Percentiles rank a stretch among this genome's conserved stretches.
These are phyloP conservation scores for Diplodus puntazzo DNA, from an alignment of 2,797 vertebrate species.

Conservation along the genomic window DNA sequence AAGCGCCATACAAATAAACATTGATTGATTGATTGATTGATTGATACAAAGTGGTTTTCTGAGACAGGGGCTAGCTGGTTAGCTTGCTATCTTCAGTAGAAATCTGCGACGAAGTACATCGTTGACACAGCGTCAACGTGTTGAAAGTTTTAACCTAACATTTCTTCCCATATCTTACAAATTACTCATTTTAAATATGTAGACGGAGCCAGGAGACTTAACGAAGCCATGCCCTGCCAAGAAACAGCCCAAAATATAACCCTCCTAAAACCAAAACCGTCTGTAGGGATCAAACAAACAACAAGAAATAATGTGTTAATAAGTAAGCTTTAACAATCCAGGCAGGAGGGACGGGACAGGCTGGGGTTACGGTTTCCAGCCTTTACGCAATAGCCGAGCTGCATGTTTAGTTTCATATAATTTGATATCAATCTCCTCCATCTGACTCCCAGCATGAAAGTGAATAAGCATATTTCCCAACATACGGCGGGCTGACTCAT, in stretches of 20 bases:
- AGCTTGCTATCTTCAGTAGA: too few species aligned
- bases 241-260: too few species aligned
- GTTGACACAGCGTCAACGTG: too few species aligned
- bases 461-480: slow-evolving; percentile 1
- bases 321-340: neutral
- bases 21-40: too few species aligned
- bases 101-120: too few species aligned
- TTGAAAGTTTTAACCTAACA: too few species aligned
- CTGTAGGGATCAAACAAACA: neutral
- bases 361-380: neutral
- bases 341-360: neutral
- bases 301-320: neutral
- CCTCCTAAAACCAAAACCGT: slow-evolving; percentile 1
- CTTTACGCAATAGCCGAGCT: slow-evolving; percentile 5
- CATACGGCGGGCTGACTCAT: neutral
- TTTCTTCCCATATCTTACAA: too few species aligned
- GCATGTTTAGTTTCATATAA: neutral
- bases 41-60: too few species aligned
- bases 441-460: neutral
- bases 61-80: too few species aligned
- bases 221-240: too few species aligned
- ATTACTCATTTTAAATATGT: too few species aligned
- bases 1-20: too few species aligned
- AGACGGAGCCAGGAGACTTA: slow-evolving; percentile 2
- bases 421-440: slow-evolving; percentile 7